phyloP scores from a whole-genome alignment of 1,140 invertebrate genomes.

The Heliconius hermathena region DNA sequence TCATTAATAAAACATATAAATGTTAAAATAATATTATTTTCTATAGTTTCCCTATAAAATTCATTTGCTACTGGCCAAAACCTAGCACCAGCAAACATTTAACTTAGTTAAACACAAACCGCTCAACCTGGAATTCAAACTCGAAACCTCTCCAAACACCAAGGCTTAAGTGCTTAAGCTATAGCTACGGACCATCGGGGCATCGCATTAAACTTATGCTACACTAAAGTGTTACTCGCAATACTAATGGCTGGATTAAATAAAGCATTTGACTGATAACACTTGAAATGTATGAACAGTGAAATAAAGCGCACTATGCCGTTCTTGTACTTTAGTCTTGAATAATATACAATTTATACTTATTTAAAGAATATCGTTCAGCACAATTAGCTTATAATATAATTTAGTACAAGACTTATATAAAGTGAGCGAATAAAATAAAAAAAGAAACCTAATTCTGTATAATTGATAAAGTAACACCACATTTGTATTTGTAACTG shows the following conservation, averaged over 20 bases:
- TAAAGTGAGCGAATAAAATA: background rate
- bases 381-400: too few relatives aligned
- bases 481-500: too few relatives aligned
- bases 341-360: too few relatives aligned
- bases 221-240: conserved; percentile 27
- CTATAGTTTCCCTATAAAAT: conserved; percentile 14
- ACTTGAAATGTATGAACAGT: conserved; percentile 19
- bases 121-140: conserved; percentile 48
- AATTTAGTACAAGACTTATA: too few relatives aligned
- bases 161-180: conserved; percentile 48
- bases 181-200: conserved; percentile 36
- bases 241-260: conserved; percentile 26
- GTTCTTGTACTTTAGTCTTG: too few relatives aligned
- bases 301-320: background rate
- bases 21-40: background rate
- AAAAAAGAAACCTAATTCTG: too few relatives aligned
- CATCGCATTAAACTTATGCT: conserved; percentile 36
- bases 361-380: too few relatives aligned
- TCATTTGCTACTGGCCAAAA: conserved; percentile 39
- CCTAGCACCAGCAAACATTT: conserved; percentile 35
- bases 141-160: conserved; percentile 46
- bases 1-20: too few relatives aligned
- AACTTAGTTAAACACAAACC: conserved; percentile 46
- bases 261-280: conserved; percentile 26
- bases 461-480: too few relatives aligned